Percentiles rank a stretch among this genome's conserved stretches.
Conservation (phyloP, 2,797 vertebrate genomes). For the Coracias cyanogaster region DNA sequence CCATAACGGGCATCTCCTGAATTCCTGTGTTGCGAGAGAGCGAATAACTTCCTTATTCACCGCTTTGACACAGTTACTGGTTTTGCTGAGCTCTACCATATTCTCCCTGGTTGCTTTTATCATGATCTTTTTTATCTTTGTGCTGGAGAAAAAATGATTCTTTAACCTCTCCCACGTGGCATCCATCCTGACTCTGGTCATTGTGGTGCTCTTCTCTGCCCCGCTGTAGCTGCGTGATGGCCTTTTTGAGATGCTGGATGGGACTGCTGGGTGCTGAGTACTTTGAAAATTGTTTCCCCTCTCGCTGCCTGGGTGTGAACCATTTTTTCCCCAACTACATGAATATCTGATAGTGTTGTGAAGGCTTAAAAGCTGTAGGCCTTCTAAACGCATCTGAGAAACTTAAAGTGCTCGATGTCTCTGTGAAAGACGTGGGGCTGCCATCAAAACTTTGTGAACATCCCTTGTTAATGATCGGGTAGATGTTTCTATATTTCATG, state of each 20-base stretch:
- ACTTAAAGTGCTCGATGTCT: rapidly evolving
- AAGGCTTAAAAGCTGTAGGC: not conserved
- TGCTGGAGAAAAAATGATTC: not conserved
- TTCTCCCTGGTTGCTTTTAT: not conserved
- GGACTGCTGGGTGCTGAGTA: not conserved
- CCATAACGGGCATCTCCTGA: not conserved
- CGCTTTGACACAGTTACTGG: not conserved
- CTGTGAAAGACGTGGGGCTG: not conserved
- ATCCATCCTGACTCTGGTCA: not conserved
- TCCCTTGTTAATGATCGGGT: not conserved
- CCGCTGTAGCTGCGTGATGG: not conserved
- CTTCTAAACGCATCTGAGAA: not conserved
- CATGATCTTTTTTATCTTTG: rapidly evolving
- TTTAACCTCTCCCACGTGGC: rapidly evolving
- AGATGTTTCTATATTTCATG: not conserved
- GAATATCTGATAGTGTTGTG: not conserved
- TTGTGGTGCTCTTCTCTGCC: not conserved
- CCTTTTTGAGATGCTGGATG: not conserved
- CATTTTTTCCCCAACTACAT: not conserved
- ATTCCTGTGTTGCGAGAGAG: not conserved
- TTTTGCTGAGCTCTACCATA: not conserved
- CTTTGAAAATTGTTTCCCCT: not conserved
- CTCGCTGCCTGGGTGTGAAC: not conserved
- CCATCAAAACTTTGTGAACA: not conserved
- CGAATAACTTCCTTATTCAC: not conserved